These are phyloP conservation scores for Cyphomyrus discorhynchus DNA, from an alignment of 2,113 vertebrate species.

Conservation along the genomic window DNA sequence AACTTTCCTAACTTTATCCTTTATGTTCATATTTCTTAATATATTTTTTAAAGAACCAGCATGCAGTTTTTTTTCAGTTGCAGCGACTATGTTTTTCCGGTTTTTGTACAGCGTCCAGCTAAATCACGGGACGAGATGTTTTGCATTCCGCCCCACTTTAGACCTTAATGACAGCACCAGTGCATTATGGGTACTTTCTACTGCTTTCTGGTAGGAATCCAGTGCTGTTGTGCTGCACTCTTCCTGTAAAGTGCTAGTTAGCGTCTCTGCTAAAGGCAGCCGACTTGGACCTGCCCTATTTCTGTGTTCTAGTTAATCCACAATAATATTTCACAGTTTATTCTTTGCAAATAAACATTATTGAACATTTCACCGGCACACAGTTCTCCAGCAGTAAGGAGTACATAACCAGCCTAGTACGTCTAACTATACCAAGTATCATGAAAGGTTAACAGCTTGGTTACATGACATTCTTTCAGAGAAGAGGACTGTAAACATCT, in stretches of 20 bases:
- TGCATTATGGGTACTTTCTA: not conserved
- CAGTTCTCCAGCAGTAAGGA: not conserved
- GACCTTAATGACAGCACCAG: not conserved
- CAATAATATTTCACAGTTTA: not conserved
- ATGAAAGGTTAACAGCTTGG: not conserved
- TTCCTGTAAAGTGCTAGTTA: not conserved
- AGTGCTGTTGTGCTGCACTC: not conserved
- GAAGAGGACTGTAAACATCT: not conserved
- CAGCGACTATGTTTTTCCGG: not conserved
- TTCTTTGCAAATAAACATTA: not conserved
- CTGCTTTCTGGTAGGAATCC: not conserved
- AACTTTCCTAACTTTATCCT: not conserved
- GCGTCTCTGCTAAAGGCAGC: not conserved
- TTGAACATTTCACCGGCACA: not conserved
- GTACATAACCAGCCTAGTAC: not conserved
- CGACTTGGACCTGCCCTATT: not conserved
- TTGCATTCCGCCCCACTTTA: not conserved
- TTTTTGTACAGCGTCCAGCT: not conserved
- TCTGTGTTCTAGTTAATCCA: not conserved
- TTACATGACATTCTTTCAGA: not conserved
- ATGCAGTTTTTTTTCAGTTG: not conserved
- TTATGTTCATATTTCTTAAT: not conserved
- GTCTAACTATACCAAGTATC: not conserved
- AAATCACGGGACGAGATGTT: not conserved
- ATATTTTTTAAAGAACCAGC: not conserved